These are phyloP conservation scores for Pangasianodon hypophthalmus DNA, from an alignment of 2,113 vertebrate genomes.

Conservation along the genomic window DNA sequence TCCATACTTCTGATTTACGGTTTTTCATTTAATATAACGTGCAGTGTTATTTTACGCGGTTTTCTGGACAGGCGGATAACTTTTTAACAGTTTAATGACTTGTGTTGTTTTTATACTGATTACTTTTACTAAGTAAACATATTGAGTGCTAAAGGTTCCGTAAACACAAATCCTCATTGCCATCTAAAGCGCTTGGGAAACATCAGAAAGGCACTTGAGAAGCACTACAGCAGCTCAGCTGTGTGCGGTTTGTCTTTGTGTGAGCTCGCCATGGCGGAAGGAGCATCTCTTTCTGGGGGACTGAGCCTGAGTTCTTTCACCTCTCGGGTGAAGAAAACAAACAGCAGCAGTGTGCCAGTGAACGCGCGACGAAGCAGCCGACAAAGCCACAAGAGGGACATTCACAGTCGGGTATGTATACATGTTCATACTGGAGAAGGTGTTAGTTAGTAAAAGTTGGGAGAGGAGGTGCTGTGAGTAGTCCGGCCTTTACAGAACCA, in stretches of 20 bases:
- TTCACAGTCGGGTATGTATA: slow-evolving; percentile 52
- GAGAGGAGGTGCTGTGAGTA: not conserved
- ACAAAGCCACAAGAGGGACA: slow-evolving; percentile 50
- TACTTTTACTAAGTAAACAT: not conserved
- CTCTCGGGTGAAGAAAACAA: slow-evolving; percentile 51
- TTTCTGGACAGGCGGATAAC: not conserved
- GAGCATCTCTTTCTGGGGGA: slow-evolving; percentile 29
- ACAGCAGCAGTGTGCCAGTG: slow-evolving; percentile 6
- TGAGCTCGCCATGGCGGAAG: slow-evolving; percentile 54
- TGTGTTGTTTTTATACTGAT: not conserved
- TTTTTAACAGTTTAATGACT: not conserved
- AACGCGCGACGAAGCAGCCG: slow-evolving; percentile 51
- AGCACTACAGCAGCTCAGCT: not conserved
- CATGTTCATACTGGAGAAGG: too few species aligned
- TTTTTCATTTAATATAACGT: not conserved
- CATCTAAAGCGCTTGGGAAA: too few species aligned
- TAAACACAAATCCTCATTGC: not conserved
- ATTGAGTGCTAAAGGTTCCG: not conserved
- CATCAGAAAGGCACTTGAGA: not conserved
- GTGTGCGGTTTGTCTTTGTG: not conserved
- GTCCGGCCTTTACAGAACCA: not conserved
- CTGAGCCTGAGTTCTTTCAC: slow-evolving; percentile 20
- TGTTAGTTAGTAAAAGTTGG: not conserved
- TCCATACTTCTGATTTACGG: not conserved
- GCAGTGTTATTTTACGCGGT: not conserved